Evolutionary conservation across 2,113 vertebrate genomes (phyloP).

Genomic region (Orthonyx spaldingii): DNA sequence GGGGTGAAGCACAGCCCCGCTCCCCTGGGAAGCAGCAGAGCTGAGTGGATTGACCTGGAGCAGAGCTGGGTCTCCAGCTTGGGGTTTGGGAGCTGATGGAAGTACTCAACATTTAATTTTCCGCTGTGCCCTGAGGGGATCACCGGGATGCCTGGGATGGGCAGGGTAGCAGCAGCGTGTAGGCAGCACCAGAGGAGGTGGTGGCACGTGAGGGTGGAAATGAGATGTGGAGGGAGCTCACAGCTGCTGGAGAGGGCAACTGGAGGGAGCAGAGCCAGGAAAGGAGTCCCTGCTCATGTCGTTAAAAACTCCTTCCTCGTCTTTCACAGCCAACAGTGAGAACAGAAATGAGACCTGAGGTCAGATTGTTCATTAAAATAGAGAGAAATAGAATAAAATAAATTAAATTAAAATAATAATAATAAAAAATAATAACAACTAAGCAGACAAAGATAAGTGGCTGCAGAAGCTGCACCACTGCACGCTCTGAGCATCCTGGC

Average conservation of each 20-base stretch:
- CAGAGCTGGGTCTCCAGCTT: fast-evolving
- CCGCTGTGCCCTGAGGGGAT: fast-evolving
- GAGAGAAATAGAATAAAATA: not conserved
- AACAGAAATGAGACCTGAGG: not conserved
- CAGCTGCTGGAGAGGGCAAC: not conserved
- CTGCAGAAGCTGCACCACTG: not conserved
- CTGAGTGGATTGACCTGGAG: fast-evolving
- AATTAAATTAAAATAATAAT: not conserved
- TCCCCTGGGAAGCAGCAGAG: not conserved
- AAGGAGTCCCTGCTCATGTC: fast-evolving
- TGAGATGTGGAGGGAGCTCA: not conserved
- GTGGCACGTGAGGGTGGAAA: fast-evolving
- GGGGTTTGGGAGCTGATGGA: not conserved
- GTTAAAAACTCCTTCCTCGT: not conserved
- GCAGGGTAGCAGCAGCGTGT: not conserved
- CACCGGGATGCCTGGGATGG: not conserved
- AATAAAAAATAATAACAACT: too few species aligned
- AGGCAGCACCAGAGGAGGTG: not conserved
- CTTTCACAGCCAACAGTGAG: not conserved
- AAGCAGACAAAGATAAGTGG: not conserved
- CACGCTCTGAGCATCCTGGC: not conserved
- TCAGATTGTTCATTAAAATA: fast-evolving
- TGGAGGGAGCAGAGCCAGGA: not conserved
- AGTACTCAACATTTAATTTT: not conserved
- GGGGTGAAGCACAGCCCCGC: fast-evolving